A percentile compares a stretch with the other conserved stretches of the same genome.
Evolutionary conservation across 2,888 invertebrate genomes (phyloP).

Genomic region (Microplitis manilae): DNA sequence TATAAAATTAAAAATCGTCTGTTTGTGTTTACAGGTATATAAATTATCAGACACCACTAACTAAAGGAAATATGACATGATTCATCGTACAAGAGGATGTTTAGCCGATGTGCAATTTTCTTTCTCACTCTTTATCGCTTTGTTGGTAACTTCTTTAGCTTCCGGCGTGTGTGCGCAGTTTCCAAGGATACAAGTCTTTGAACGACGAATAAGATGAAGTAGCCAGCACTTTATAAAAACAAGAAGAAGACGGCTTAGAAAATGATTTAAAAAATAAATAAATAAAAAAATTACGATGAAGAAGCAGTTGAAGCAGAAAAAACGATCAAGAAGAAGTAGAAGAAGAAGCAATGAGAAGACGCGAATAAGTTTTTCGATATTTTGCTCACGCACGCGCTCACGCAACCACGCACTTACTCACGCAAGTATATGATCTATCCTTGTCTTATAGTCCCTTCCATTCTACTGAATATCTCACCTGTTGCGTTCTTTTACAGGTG

Average conservation of each 20-base stretch:
- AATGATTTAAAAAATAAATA: neutral
- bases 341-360: constrained; percentile 27
- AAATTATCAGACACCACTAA: constrained; percentile 9
- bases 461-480: neutral
- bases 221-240: neutral
- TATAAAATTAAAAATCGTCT: no score
- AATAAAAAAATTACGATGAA: neutral
- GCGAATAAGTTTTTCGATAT: constrained; percentile 60
- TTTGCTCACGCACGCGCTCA: constrained; percentile 69
- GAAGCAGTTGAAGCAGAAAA: constrained; percentile 10
- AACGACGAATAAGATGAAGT: neutral
- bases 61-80: constrained; percentile 45
- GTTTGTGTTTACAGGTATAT: neutral
- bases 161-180: constrained; percentile 41
- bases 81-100: constrained; percentile 44
- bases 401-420: constrained; percentile 57
- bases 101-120: constrained; percentile 46
- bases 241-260: no score
- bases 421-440: constrained; percentile 44
- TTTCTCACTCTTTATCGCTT: neutral
- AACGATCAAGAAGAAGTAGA: constrained; percentile 29
- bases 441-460: constrained; percentile 14
- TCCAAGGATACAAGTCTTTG: neutral
- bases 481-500: constrained; percentile 27
- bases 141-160: constrained; percentile 43